Percentiles rank a stretch among this genome's conserved stretches.
phyloP scores from a whole-genome alignment of 2,888 invertebrate species.

The Iphiclides podalirius region DNA sequence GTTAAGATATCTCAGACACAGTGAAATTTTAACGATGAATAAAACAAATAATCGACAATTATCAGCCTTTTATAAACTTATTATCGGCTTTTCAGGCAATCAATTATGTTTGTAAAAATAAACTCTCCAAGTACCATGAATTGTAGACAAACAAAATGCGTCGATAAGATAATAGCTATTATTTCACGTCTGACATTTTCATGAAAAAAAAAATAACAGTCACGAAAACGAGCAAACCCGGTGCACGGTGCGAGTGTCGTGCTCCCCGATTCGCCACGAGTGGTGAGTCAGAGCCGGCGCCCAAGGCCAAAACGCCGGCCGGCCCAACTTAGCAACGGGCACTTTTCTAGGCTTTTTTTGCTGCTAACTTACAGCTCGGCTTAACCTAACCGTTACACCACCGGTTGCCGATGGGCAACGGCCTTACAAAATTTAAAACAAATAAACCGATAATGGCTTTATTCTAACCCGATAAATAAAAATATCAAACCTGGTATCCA shows the following conservation, averaged over 20 bases:
- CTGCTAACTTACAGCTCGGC: slow-evolving; percentile 20
- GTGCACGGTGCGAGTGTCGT: slow-evolving; percentile 28
- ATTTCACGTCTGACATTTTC: slow-evolving; percentile 1
- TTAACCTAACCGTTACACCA: slow-evolving; percentile 24
- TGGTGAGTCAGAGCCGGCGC: slow-evolving; percentile 49
- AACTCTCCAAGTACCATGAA: neutral
- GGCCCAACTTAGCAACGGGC: slow-evolving; percentile 59
- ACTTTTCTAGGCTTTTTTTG: slow-evolving; percentile 22
- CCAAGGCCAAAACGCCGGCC: slow-evolving; percentile 71
- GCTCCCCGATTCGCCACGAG: slow-evolving; percentile 40
- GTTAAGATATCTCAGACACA: neutral
- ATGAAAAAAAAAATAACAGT: too few relatives aligned
- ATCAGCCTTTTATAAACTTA: neutral
- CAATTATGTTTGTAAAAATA: neutral
- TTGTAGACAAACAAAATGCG: neutral
- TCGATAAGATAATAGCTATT: neutral
- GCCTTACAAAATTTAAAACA: neutral
- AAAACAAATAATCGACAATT: neutral
- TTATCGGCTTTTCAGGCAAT: neutral
- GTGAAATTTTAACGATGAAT: neutral
- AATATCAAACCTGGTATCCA: too few relatives aligned
- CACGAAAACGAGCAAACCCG: neutral
- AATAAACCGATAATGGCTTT: neutral
- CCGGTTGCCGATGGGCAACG: neutral
- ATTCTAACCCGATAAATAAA: neutral